phyloP scores from a whole-genome alignment of 2,888 invertebrate genomes.

The Baronia brevicornis region DNA sequence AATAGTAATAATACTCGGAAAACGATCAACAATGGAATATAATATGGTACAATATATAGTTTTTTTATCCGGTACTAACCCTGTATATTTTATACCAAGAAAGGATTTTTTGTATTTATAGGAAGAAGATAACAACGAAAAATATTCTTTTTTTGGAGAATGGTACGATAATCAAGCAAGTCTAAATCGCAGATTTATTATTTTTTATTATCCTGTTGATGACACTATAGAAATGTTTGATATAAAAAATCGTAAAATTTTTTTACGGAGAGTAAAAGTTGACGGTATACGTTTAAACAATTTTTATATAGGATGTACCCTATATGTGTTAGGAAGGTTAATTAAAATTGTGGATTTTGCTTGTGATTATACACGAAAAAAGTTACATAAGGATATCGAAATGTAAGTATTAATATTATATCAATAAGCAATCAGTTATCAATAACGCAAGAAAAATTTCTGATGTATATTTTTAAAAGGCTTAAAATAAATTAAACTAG shows the following conservation, averaged over 20 bases:
- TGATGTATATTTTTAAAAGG: too few relatives aligned
- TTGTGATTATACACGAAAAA: slow-evolving; percentile 79
- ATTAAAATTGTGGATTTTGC: slow-evolving; percentile 84
- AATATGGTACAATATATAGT: too few relatives aligned
- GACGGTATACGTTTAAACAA: slow-evolving; percentile 78
- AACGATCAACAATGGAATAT: too few relatives aligned
- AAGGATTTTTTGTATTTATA: slow-evolving; percentile 20
- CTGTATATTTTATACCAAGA: too few relatives aligned
- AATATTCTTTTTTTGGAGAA: slow-evolving; percentile 82
- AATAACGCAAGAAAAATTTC: too few relatives aligned
- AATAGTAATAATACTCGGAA: too few relatives aligned
- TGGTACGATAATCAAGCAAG: slow-evolving; percentile 91
- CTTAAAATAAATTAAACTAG: too few relatives aligned
- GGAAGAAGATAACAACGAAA: slow-evolving; percentile 71
- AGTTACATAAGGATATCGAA: slow-evolving; percentile 78
- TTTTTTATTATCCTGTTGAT: slow-evolving; percentile 86
- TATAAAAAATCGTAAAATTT: slow-evolving; percentile 77
- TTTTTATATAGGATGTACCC: slow-evolving; percentile 83
- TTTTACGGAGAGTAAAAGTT: slow-evolving; percentile 81
- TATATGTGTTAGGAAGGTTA: slow-evolving; percentile 83
- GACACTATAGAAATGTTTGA: slow-evolving; percentile 88
- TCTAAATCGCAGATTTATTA: slow-evolving; percentile 81
- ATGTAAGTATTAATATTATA: slow-evolving; percentile 60
- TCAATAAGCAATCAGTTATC: too few relatives aligned
- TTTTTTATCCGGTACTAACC: too few relatives aligned